These are phyloP conservation scores for Schizaphis graminum DNA, from an alignment of 2,888 invertebrate genomes.

Conservation along the genomic window DNA sequence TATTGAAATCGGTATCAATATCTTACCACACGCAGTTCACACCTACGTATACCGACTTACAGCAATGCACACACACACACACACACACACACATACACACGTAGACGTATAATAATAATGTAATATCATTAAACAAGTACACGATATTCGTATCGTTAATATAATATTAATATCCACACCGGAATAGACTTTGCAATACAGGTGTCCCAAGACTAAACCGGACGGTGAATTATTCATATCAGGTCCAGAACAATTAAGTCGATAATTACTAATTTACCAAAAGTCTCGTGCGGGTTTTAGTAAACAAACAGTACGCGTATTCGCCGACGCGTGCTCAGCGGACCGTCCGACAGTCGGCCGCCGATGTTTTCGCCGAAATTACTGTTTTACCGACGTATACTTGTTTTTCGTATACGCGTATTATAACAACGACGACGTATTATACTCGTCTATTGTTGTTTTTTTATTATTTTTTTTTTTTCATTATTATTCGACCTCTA, in stretches of 20 bases:
- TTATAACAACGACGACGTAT: neutral
- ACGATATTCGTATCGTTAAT: neutral
- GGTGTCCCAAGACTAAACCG: neutral
- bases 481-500: neutral
- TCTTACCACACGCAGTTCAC: neutral
- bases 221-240: constrained; percentile 35
- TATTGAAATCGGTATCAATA: neutral
- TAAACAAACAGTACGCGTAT: neutral
- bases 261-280: constrained; percentile 37
- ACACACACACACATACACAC: neutral
- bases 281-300: constrained; percentile 24
- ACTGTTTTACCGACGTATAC: neutral
- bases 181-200: neutral
- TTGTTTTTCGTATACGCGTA: neutral
- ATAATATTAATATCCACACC: neutral
- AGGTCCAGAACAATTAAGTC: constrained; percentile 38
- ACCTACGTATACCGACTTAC: neutral
- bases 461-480: neutral
- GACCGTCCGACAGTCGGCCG: neutral
- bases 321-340: neutral
- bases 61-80: neutral
- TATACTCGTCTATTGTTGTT: neutral
- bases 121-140: neutral
- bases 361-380: neutral
- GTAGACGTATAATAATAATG: neutral